phyloP scores from a whole-genome alignment of 2,113 vertebrate genomes.

The Petroica traversi region DNA sequence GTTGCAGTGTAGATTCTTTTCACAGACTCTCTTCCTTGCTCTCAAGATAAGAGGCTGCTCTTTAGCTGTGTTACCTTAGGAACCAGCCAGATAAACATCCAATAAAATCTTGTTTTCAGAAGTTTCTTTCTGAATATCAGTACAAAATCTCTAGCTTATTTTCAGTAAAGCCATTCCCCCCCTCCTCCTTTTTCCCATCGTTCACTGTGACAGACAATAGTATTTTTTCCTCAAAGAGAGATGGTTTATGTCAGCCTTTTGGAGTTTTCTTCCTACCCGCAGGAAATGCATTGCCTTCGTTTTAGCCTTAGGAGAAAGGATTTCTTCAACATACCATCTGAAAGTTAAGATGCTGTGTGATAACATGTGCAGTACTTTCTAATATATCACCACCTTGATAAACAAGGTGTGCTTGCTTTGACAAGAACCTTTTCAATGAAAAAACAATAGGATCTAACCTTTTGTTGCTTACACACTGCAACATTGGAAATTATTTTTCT shows the following conservation, averaged over 20 bases:
- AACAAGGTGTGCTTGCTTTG: not conserved
- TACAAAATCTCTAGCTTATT: conserved; percentile 20
- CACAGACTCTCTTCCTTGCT: not conserved
- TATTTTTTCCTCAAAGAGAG: not conserved
- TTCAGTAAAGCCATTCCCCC: not conserved
- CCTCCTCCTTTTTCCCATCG: not conserved
- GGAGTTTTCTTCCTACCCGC: not conserved
- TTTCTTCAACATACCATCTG: not conserved
- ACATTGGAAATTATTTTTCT: not conserved
- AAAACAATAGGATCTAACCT: not conserved
- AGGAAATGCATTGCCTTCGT: not conserved
- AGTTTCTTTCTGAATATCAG: conserved; percentile 43
- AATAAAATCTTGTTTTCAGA: conserved; percentile 47
- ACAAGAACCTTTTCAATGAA: not conserved
- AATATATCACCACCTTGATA: not conserved
- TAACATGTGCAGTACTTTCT: not conserved
- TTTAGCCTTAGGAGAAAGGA: not conserved
- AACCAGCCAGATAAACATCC: conserved; percentile 49
- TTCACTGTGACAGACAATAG: not conserved
- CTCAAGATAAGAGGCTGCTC: conserved; percentile 59
- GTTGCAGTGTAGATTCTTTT: conserved; percentile 33
- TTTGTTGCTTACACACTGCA: not conserved
- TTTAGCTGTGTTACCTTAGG: conserved; percentile 56
- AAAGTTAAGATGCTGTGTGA: not conserved
- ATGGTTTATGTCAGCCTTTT: not conserved